A percentile compares a stretch with the other conserved stretches of the same genome.
phyloP scores from a whole-genome alignment of 1,140 invertebrate genomes.

The Camponotus vicinus region DNA sequence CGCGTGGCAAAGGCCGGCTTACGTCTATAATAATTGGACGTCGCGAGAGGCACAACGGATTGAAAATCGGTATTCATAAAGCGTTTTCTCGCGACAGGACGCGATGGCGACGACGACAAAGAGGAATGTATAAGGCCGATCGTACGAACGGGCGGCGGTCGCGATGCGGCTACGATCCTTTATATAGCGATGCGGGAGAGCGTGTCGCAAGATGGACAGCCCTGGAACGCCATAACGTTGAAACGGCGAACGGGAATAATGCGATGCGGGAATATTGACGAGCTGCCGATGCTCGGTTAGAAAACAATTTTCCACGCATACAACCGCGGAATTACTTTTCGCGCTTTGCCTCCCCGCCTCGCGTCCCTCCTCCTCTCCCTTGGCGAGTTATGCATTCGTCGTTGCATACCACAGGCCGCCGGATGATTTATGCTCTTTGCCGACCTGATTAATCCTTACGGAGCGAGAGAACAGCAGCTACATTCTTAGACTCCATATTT shows the following conservation, averaged over 20 bases:
- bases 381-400: neutral
- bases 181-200: slow-evolving; percentile 55
- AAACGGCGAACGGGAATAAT: slow-evolving; percentile 38
- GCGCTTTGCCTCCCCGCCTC: neutral
- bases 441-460: slow-evolving; percentile 14
- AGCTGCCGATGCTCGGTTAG: slow-evolving; percentile 33
- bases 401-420: neutral
- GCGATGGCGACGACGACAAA: slow-evolving; percentile 36
- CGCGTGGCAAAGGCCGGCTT: slow-evolving; percentile 60
- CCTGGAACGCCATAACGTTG: neutral
- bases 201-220: slow-evolving; percentile 45
- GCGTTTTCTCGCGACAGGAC: slow-evolving; percentile 39
- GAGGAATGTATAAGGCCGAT: slow-evolving; percentile 38
- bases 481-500: neutral
- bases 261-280: slow-evolving; percentile 55
- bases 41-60: slow-evolving; percentile 21
- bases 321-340: slow-evolving; percentile 37
- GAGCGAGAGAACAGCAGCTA: neutral
- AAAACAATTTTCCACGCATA: slow-evolving; percentile 39
- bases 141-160: slow-evolving; percentile 1
- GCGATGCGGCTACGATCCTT: slow-evolving; percentile 25
- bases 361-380: neutral
- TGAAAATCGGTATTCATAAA: slow-evolving; percentile 57
- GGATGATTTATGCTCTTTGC: slow-evolving; percentile 9
- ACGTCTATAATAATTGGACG: slow-evolving; percentile 36